Percentiles rank a stretch among this genome's conserved stretches.
Evolutionary conservation across 2,888 invertebrate genomes (phyloP).

Genomic region (Zonitis immaculata): DNA sequence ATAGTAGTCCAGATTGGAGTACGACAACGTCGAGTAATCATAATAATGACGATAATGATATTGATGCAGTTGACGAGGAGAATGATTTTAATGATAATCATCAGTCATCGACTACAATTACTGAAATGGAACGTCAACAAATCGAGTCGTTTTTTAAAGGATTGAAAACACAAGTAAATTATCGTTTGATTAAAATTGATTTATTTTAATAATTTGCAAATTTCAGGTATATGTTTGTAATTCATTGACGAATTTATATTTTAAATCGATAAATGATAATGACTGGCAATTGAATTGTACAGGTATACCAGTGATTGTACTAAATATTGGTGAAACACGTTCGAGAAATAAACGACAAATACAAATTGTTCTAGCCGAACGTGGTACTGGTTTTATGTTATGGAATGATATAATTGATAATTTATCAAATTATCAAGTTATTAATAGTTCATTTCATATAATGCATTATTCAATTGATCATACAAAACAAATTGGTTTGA

Average conservation of each 20-base stretch:
- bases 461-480: slow-evolving; percentile 76
- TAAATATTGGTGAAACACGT: slow-evolving; percentile 71
- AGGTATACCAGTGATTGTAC: slow-evolving; percentile 72
- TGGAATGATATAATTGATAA: slow-evolving; percentile 81
- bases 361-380: slow-evolving; percentile 66
- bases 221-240: slow-evolving; percentile 66
- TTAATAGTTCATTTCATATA: slow-evolving; percentile 73
- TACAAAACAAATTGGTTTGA: slow-evolving; percentile 69
- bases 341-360: slow-evolving; percentile 64
- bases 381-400: slow-evolving; percentile 72
- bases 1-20: slow-evolving; percentile 51
- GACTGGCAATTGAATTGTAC: slow-evolving; percentile 71
- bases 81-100: slow-evolving; percentile 45
- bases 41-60: slow-evolving; percentile 50
- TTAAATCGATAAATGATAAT: slow-evolving; percentile 54
- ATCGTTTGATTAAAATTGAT: slow-evolving; percentile 5
- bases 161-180: slow-evolving; percentile 68
- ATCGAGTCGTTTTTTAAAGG: slow-evolving; percentile 72
- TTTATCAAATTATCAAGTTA: slow-evolving; percentile 66
- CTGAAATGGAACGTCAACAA: slow-evolving; percentile 62
- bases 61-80: slow-evolving; percentile 41
- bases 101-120: slow-evolving; percentile 41
- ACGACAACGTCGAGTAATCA: slow-evolving; percentile 51
- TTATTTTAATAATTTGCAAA: not conserved
- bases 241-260: slow-evolving; percentile 69